Conservation (phyloP, 1,140 invertebrate genomes). For the Drosophila grimshawi region DNA sequence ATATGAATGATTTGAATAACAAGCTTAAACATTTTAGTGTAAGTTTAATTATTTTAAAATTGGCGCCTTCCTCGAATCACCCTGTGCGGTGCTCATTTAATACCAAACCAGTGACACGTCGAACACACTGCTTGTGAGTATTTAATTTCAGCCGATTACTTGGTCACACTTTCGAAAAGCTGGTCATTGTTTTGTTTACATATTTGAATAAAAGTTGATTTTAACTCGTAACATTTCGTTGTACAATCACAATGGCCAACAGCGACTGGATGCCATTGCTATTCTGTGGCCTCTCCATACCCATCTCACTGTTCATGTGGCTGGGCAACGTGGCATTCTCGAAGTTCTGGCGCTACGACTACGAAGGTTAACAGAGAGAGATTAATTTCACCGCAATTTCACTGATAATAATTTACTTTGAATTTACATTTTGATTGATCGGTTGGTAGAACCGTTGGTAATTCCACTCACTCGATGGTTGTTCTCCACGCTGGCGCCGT, state of each 20-base stretch:
- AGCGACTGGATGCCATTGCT: conserved; percentile 87
- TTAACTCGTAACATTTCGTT: not conserved
- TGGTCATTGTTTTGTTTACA: conserved; percentile 34
- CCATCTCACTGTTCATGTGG: conserved; percentile 90
- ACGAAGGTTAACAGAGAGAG: conserved; percentile 85
- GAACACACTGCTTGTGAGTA: not conserved
- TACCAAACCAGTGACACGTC: not conserved
- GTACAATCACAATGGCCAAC: conserved; percentile 16
- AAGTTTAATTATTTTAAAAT: not conserved
- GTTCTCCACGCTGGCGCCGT: conserved; percentile 88
- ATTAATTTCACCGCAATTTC: no score
- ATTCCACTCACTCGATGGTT: conserved; percentile 91
- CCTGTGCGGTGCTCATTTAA: not conserved
- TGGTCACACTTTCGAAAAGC: conserved; percentile 2
- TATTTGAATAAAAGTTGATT: conserved; percentile 24
- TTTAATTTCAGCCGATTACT: not conserved
- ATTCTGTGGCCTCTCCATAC: conserved; percentile 88
- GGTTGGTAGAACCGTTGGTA: conserved; percentile 86
- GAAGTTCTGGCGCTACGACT: conserved; percentile 85
- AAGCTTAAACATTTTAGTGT: no score
- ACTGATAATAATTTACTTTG: no score
- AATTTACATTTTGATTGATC: no score
- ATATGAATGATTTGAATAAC: no score
- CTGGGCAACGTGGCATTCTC: conserved; percentile 88
- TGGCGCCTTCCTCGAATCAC: not conserved